Base-by-base conservation (phyloP, 1,140 invertebrate species). In the Daktulosphaira vitifoliae region DNA sequence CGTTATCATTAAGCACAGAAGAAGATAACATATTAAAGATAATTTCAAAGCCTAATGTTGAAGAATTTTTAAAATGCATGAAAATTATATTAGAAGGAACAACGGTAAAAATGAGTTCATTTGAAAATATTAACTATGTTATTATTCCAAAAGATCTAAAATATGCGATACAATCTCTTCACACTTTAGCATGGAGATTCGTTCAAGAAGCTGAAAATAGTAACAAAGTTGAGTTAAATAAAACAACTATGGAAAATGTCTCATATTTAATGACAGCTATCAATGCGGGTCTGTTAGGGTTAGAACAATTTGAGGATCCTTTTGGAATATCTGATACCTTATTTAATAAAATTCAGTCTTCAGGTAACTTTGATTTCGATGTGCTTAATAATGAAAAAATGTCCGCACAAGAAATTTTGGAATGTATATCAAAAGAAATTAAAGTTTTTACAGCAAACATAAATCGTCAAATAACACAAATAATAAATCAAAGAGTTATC, bases 271-370 rank as follows among this genome's bases (percentile, higher is more conserved):
- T 62, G 56, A 62, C 56, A 9, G 56, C 56, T 15, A 62, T 62
- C 15, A 62, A 62, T 15, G 56, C 56, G 1, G 29, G 56, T 46
- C 20, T 62, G 26, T 48, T 62, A 20, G 39, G 23, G 0, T 29
- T 48, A 33, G 56, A 62, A 62, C 56, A 62, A 46, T 18, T 48
- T 6, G 56, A 62, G 6, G 56, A 62, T 29, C 56, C 56, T 8
- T 62, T 62, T 16, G 56, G 56, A 7, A 39, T 62, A 16, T 62
- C 56, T 2, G 56, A 62, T 3, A 48, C 26, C 7, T 5, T 62
- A 9, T n/a, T 62, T 11, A 62, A 62, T 13, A 39, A 48, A 46
- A 62, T 62, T 20, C 56, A 62, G n/a, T 62, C 56, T 0, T 62
- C 25, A 1, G 25, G 18, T 29, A 20, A 25, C 29, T 62, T 62